phyloP scores from a whole-genome alignment of 2,113 vertebrate genomes.

The Peromyscus polionotus region DNA sequence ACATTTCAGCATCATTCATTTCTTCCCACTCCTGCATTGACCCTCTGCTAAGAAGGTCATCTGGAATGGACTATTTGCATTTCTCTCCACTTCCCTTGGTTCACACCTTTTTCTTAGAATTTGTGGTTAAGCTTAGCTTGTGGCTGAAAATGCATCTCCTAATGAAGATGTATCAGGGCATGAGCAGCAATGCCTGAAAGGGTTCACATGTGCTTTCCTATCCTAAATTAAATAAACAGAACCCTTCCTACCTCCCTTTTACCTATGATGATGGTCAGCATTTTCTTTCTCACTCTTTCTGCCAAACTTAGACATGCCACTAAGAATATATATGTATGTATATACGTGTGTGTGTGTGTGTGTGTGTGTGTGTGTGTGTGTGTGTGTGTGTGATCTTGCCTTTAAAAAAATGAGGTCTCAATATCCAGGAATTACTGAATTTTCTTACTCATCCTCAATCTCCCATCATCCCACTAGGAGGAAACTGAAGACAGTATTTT shows the following conservation, averaged over 20 bases:
- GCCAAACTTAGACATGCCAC: neutral
- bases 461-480: neutral
- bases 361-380: too few relatives aligned
- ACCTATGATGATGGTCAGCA: neutral
- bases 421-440: neutral
- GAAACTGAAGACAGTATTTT: neutral
- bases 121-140: conserved; percentile 41
- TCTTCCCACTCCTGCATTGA: neutral
- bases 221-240: neutral
- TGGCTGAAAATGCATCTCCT: conserved; percentile 17
- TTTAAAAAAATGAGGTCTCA: neutral
- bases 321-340: neutral
- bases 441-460: neutral
- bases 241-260: neutral
- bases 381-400: neutral
- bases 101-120: neutral
- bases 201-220: neutral
- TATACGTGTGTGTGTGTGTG: neutral
- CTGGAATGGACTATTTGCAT: neutral
- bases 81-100: neutral
- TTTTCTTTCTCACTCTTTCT: neutral
- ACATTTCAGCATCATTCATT: neutral
- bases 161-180: neutral
- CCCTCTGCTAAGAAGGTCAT: neutral
- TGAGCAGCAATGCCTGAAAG: neutral